Evolutionary conservation across 2,797 vertebrate genomes (phyloP), one percentile per base, ranked within the genome.

Genomic region (Sebastes steindachneri): DNA sequence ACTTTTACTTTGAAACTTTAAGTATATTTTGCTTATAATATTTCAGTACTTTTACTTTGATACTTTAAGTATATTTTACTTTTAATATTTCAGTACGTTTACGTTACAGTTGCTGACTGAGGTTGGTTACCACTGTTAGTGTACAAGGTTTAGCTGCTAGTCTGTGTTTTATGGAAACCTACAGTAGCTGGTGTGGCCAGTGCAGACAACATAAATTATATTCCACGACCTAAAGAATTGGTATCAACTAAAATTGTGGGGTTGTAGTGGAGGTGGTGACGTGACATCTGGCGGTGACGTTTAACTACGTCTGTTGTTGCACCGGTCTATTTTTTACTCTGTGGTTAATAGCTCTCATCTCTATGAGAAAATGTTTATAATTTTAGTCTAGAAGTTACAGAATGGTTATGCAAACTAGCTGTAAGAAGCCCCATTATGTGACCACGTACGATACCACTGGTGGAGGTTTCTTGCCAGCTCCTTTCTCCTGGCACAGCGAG

Each of bases 381-480:
- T 79, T 67, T 80, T 33, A 54, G 71, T 62, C 45, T 69, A 29
- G 63, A 76, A 53, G 64, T 75, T 84, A 75, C 26, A 69, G 76
- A 68, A 48, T 69, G 41, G 57, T 75, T 84, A 84, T 86, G 74
- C 64, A 88, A 89, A 89, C 87, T 48, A 75, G n/a, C 48, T 73
- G 51, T 29, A 57, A 73, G 60, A 83, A 85, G 64, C 54, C 57
- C 31, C 29, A 33, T 60, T 85, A 85, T 78, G 69, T 82, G 83
- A 75, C 80, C 76, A 77, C 59, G 83, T 65, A 41, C 53, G 53
- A 55, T 69, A 82, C 48, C 70, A 62, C 73, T 55, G 73, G 75
- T 75, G 37, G 58, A 23, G 28, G 63, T 65, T 81, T 86, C 48
- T 78, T 78, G 71, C 62, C 68, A 65, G 58, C 10, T 48, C 10